These are phyloP conservation scores for Aurelia aurita complex sp. Pacific DNA, from an alignment of 30 jellyfish, hydroid and myxozoan genomes.

Conservation along the genomic window DNA sequence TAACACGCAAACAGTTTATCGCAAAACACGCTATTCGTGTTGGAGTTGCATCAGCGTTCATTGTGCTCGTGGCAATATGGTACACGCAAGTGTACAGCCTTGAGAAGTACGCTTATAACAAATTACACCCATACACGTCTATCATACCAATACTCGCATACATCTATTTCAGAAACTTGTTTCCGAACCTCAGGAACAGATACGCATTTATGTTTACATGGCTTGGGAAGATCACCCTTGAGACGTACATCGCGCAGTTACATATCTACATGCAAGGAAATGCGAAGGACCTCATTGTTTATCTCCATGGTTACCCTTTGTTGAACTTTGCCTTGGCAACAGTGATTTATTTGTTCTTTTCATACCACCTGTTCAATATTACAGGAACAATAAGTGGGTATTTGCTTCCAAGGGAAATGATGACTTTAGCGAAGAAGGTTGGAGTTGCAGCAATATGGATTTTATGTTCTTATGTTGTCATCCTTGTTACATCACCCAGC, in stretches of 20 bases:
- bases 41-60: slow-evolving; percentile 7
- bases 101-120: slow-evolving; percentile 77
- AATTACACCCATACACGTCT: slow-evolving; percentile 92
- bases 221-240: slow-evolving; percentile 95
- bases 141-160: slow-evolving; percentile 79
- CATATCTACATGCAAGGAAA: slow-evolving; percentile 90
- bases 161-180: slow-evolving; percentile 64
- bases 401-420: slow-evolving; percentile 64
- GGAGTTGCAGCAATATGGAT: slow-evolving; percentile 31
- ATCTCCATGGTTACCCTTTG: slow-evolving; percentile 75
- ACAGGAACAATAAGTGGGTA: slow-evolving; percentile 69
- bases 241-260: slow-evolving; percentile 89
- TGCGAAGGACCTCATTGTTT: slow-evolving; percentile 84
- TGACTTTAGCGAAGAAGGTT: slow-evolving; percentile 30
- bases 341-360: slow-evolving; percentile 60
- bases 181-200: slow-evolving; percentile 53
- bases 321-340: slow-evolving; percentile 77
- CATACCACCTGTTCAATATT: slow-evolving; percentile 69
- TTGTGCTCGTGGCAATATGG: slow-evolving; percentile 54
- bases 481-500: slow-evolving; percentile 16
- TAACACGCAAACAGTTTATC: not conserved
- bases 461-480: slow-evolving; percentile 21
- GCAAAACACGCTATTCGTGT: slow-evolving; percentile 8
- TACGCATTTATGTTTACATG: slow-evolving; percentile 71
- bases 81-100: slow-evolving; percentile 70